Base-by-base conservation (phyloP, 2,888 invertebrate species). In the Sceliomorpha sp. region DNA sequence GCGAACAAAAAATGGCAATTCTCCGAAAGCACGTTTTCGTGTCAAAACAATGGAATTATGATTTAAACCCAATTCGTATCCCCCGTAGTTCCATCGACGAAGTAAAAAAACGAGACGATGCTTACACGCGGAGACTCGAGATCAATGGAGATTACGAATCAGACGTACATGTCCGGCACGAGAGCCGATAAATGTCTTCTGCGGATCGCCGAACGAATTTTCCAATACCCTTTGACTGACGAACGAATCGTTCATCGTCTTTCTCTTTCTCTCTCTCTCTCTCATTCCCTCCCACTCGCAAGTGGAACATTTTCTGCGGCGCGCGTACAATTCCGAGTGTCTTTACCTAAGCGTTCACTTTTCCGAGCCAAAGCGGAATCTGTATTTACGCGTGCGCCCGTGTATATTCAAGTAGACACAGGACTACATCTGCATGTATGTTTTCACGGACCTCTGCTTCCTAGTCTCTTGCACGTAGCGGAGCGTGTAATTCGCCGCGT, bases 171-270 rank as follows among this genome's bases (percentile, higher is more conserved):
- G 56, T 56, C 55, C 44, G 27, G 50, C 26, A 37, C 37, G 20
- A 24, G 58, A 85, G 83, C 83, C 84, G 79, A 86, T 86, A 84
- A 85, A 86, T 87, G 80, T 79, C 81, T 82, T 76, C 76, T 68
- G 73, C 48, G 77, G 71, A 74, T 76, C 77, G 64, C 58, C 69
- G 75, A 74, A 78, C 77, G 79, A 82, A 81, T n/a, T 81, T 76
- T 75, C 73, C 72, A 79, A 76, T 83, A 85, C 84, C 82, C 82
- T 63, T 63, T 53, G 58, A 64, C 53, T 85, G 85, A 85, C 83
- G 82, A 84, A 84, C 80, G 83, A 84, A 80, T 79, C 66, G 72
- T 78, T 79, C 79, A 81, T 80, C 75, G 79, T 73, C 27, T 53
- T 32, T 72, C 51, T 45, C 40, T n/a, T n/a, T n/a, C n/a, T n/a